Evolutionary conservation across 2,113 vertebrate species (phyloP).

Genomic region (Tor tambroides): DNA sequence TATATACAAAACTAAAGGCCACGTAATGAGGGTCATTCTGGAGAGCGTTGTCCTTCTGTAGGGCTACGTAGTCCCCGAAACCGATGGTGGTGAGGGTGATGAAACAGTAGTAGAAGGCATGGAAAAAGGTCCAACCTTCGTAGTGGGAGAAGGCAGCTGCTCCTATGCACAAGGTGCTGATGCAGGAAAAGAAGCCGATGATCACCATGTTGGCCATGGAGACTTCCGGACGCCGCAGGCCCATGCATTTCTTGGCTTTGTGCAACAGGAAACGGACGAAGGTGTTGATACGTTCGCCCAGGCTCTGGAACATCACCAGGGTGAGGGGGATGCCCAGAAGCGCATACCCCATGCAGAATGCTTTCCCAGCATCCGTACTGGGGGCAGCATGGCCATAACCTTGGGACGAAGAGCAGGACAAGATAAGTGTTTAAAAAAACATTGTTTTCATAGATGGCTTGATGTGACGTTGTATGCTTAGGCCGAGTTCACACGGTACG

Average conservation of each 20-base stretch:
- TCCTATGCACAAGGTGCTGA: conserved; percentile 91
- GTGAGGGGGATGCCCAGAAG: conserved; percentile 96
- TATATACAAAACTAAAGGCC: conserved; percentile 98
- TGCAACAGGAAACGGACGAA: conserved; percentile 91
- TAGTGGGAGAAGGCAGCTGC: conserved; percentile 91
- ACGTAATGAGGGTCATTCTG: conserved; percentile 94
- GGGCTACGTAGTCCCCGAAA: conserved; percentile 83
- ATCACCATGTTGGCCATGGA: conserved; percentile 99
- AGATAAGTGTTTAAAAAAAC: background rate
- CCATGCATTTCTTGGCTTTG: conserved; percentile 89
- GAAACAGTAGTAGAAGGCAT: conserved; percentile 98
- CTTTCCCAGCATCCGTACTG: conserved; percentile 94
- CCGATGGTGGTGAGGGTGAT: conserved; percentile 98
- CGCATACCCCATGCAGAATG: conserved; percentile 99
- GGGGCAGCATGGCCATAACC: conserved; percentile 97
- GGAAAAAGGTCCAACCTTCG: conserved; percentile 97
- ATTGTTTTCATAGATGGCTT: background rate
- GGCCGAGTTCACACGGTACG: no score
- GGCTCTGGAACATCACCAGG: conserved; percentile 98
- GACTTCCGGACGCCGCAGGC: conserved; percentile 86
- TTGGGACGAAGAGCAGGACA: conserved; percentile 60
- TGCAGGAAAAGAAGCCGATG: conserved; percentile 95
- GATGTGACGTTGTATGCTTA: background rate
- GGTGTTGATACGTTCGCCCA: conserved; percentile 97
- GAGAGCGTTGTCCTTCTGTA: conserved; percentile 92